These are phyloP conservation scores for Schrankia costaestrigalis DNA, from an alignment of 2,888 invertebrate genomes.

Conservation along the genomic window DNA sequence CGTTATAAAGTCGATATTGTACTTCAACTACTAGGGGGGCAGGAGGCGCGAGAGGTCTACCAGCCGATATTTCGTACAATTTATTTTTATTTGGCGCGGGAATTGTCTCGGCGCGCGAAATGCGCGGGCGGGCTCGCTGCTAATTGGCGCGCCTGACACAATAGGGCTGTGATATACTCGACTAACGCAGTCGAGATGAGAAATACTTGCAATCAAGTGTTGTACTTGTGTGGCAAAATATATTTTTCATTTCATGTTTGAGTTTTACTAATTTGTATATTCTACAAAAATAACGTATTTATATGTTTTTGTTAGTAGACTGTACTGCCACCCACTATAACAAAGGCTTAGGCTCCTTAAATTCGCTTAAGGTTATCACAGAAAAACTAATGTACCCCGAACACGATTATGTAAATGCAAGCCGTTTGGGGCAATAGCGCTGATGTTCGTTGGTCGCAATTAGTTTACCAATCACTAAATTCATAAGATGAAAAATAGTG, in stretches of 20 bases:
- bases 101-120: slow-evolving; percentile 39
- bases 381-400: no score
- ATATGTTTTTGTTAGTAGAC: no score
- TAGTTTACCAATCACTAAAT: no score
- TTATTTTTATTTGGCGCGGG: slow-evolving; percentile 51
- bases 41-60: slow-evolving; percentile 20
- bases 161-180: slow-evolving; percentile 30
- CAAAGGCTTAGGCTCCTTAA: no score
- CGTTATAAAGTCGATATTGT: slow-evolving; percentile 17
- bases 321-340: no score
- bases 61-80: slow-evolving; percentile 45
- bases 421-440: no score
- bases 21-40: slow-evolving; percentile 14
- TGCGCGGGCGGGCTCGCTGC: slow-evolving; percentile 32
- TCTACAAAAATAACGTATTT: no score
- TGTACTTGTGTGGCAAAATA: not conserved
- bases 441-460: no score
- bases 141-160: slow-evolving; percentile 40
- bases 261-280: no score
- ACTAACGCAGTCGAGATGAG: slow-evolving; percentile 3
- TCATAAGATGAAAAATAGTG: no score
- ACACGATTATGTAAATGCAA: no score
- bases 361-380: no score
- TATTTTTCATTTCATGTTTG: not conserved
- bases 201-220: not conserved